phyloP scores from a whole-genome alignment of 2,888 invertebrate genomes.

The Tinea trinotella region DNA sequence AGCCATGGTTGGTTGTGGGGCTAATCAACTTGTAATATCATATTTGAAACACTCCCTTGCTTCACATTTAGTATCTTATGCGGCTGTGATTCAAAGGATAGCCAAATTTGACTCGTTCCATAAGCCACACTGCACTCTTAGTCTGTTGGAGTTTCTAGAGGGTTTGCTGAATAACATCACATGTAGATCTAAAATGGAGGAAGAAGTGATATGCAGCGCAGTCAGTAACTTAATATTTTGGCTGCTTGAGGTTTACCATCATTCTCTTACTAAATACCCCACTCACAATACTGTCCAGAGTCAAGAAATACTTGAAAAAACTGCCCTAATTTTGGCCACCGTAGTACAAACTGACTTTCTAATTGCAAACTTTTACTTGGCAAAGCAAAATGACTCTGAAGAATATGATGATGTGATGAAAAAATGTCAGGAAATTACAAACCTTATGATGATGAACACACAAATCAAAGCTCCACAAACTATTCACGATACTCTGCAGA shows the following conservation, averaged over 20 bases:
- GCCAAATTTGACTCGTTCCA: constrained; percentile 90
- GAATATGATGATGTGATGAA: constrained; percentile 76
- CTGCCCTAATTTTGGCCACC: constrained; percentile 77
- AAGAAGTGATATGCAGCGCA: constrained; percentile 85
- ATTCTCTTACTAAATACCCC: constrained; percentile 59
- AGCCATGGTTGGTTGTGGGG: constrained; percentile 93
- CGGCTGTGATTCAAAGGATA: constrained; percentile 89
- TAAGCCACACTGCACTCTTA: constrained; percentile 90
- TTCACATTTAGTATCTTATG: constrained; percentile 92
- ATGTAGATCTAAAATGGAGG: constrained; percentile 88
- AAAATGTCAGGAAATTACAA: constrained; percentile 82
- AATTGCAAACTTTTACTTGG: constrained; percentile 86
- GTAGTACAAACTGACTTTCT: constrained; percentile 82
- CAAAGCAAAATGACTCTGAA: constrained; percentile 85
- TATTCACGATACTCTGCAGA: constrained; percentile 74
- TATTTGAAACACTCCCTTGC: constrained; percentile 94
- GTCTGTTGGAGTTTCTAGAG: constrained; percentile 88
- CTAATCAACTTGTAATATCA: constrained; percentile 91
- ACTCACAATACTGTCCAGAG: constrained; percentile 62
- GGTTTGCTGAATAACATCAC: constrained; percentile 75
- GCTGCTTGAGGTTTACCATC: constrained; percentile 82
- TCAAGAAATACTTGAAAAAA: constrained; percentile 78
- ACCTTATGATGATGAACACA: constrained; percentile 71
- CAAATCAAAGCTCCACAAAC: constrained; percentile 68
- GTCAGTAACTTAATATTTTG: constrained; percentile 87